A percentile compares a stretch with the other conserved stretches of the same genome.
These are phyloP conservation scores for Takifugu flavidus DNA, from an alignment of 2,113 vertebrate genomes.

Conservation along the genomic window DNA sequence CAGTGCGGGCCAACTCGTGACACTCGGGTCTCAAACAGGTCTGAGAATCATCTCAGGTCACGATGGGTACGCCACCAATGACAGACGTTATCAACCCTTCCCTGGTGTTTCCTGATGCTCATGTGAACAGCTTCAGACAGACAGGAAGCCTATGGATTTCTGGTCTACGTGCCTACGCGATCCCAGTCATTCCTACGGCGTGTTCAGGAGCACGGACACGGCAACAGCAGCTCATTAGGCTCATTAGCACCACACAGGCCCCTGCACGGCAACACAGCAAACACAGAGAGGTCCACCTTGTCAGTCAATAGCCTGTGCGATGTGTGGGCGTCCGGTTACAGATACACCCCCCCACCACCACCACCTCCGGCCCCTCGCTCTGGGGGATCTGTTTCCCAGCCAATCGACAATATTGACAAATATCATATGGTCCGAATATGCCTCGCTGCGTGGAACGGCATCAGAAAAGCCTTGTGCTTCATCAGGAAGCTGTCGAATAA, in stretches of 20 bases:
- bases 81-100: too few species aligned
- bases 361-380: slow-evolving; percentile 43
- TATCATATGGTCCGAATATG: slow-evolving; percentile 57
- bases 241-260: slow-evolving; percentile 43
- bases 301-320: slow-evolving; percentile 44
- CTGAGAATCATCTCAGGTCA: too few species aligned
- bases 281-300: slow-evolving; percentile 54
- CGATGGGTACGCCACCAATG: too few species aligned
- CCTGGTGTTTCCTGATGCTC: too few species aligned
- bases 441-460: background rate
- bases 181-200: slow-evolving; percentile 39
- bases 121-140: too few species aligned
- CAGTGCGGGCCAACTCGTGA: too few species aligned
- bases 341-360: slow-evolving; percentile 31
- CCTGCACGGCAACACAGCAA: slow-evolving; percentile 4
- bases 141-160: background rate
- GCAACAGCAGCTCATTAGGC: slow-evolving; percentile 52
- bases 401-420: slow-evolving; percentile 69
- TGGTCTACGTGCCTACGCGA: background rate
- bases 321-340: slow-evolving; percentile 60
- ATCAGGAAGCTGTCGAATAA: too few species aligned
- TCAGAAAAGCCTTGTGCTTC: background rate
- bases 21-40: too few species aligned
- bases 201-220: slow-evolving; percentile 24
- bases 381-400: slow-evolving; percentile 69